Base-by-base conservation (phyloP, 1,140 invertebrate genomes). In the Vollenhovia emeryi region DNA sequence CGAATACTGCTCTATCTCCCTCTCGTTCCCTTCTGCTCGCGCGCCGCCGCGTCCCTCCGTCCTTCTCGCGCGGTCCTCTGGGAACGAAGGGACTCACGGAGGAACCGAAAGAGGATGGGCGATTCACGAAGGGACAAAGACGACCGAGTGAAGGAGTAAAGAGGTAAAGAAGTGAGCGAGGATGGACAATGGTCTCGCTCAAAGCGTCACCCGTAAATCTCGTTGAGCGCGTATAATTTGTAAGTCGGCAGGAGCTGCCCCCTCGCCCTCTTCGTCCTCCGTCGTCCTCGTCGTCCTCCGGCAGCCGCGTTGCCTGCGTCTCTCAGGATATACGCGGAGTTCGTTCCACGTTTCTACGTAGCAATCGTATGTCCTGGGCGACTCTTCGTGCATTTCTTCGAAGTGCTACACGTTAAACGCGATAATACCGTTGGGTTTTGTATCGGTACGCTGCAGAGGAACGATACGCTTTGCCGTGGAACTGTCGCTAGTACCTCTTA, bases 141-240 rank as follows among this genome's bases (percentile, higher is more conserved):
- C 76, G 85, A 50, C 59, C 86, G 88, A 87, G 87, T 83, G 71
- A 79, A 93, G 84, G 87, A 91, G 91, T 90, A 91, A 92, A 90
- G 92, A 93, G 92, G 92, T 92, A 94, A 93, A 94, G 92, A 94
- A 94, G 93, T 92, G 92, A 94, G 92, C 93, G 94, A 93, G 94
- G 93, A 94, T 92, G 94, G 94, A 95, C 94, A 95, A 95, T 94
- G 94, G 94, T 94, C 93, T 94, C 93, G 93, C 94, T 94, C 87
- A 87, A 88, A 92, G 93, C 94, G 94, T 95, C 94, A 94, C 94
- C 87, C 94, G 94, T 95, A 95, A 95, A 95, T 95, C 94, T 95
- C 94, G 92, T 93, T 92, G 93, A 94, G 93, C 92, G 94, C 93
- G 94, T 94, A 95, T 95, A 95, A 95, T 95, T 95, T 95, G 94